Base-by-base conservation (phyloP, 2,797 vertebrate species). In the Heteromormyrus szaboi region DNA sequence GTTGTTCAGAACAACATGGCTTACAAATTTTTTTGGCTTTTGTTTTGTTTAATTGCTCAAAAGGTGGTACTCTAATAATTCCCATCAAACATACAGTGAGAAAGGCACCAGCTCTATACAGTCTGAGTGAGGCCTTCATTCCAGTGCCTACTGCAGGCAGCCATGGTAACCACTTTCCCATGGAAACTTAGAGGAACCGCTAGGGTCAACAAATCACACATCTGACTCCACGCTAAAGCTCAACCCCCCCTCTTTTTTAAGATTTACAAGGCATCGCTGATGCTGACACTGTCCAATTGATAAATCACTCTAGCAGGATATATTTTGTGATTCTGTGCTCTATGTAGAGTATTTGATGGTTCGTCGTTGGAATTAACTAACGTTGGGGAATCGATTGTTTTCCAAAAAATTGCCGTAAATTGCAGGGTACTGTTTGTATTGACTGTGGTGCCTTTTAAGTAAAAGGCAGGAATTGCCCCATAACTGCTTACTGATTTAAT, bases 111-210 rank as follows among this genome's bases (percentile, higher is more conserved):
- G 86, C 72, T 48, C 33, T 50, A 5, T 29, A 50, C 29, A 59
- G 83, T 37, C 19, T 65, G 84, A 87, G 53, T 53, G 54, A 87
- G 79, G 85, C 22, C 88, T 84, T 72, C 88, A 88, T 92, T 91
- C 88, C 79, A 84, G n/a, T 56, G 83, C 48, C 89, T 65, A 85
- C 90, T 89, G 65, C 51, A 85, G 29, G 90, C 56, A 89, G 88
- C 90, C 90, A 91, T 92, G 88, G 92, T 89, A 91, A 92, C 92
- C 44, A 87, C 90, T 90, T 89, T 90, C 90, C 90, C 88, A 89
- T 65, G 50, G 90, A 89, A 76, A 65, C 86, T n/a, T 4, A n/a
- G 37, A 51, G 41, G 68, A n/a, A 19, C 25, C n/a, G 56, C 41
- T 2, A 76, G 25, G 22, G 48, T 86, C 85, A 84, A 87, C 91